Conservation (phyloP, 2,888 invertebrate species). For the Salpingus planirostris region DNA sequence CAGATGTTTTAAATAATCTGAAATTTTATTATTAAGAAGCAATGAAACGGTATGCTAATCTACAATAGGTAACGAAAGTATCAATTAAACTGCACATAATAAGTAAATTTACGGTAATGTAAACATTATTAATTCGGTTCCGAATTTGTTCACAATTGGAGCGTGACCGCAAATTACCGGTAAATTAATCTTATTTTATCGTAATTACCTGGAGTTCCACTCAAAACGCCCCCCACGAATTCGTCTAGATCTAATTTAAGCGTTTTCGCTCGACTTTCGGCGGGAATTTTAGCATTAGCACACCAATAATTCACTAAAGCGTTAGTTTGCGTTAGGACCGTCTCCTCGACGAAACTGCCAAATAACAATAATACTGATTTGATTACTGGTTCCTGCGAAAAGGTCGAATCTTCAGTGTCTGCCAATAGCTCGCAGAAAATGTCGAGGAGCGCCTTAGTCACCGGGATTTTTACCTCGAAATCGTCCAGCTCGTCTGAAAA, state of each 20-base stretch:
- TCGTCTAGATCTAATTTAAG: constrained; percentile 29
- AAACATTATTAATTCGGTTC: no score
- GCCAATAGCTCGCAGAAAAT: constrained; percentile 43
- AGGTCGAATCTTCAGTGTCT: constrained; percentile 38
- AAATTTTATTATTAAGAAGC: constrained; percentile 15
- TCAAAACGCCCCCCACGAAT: constrained; percentile 27
- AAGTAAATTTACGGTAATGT: no score
- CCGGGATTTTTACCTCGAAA: constrained; percentile 42
- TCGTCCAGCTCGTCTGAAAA: constrained; percentile 45
- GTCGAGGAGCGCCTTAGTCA: constrained; percentile 42
- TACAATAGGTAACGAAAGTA: constrained; percentile 3
- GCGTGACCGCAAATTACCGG: not conserved
- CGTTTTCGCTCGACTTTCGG: constrained; percentile 21
- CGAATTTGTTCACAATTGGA: not conserved
- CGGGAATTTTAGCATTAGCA: constrained; percentile 24
- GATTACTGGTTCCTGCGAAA: constrained; percentile 45
- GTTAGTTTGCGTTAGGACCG: constrained; percentile 21
- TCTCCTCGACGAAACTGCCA: constrained; percentile 40
- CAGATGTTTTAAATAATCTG: constrained; percentile 31
- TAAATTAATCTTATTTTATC: constrained; percentile 3
- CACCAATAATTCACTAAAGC: constrained; percentile 23
- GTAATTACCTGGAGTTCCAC: constrained; percentile 30
- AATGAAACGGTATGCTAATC: no score
- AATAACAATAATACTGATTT: constrained; percentile 41
- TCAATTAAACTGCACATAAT: no score